A percentile compares a stretch with the other conserved stretches of the same genome.
Conservation (phyloP, 2,113 vertebrate genomes). For the Micronycteris hirsuta region DNA sequence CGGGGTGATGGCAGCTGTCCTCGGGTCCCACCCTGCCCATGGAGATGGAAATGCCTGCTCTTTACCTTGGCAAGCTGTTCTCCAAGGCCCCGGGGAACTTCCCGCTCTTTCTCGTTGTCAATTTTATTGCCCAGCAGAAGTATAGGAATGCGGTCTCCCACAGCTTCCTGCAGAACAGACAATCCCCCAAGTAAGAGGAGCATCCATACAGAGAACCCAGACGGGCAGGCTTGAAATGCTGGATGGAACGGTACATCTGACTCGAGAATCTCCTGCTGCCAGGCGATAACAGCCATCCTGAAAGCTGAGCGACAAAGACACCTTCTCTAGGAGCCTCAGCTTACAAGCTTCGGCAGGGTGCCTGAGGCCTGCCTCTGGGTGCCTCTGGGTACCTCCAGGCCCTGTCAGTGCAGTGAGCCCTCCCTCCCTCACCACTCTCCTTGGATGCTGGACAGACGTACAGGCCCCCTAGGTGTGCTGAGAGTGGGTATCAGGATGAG, state of each 20-base stretch:
- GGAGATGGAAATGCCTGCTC: neutral
- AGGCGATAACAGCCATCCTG: neutral
- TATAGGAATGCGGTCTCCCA: constrained; percentile 85
- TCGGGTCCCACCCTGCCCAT: fast-evolving
- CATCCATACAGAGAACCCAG: neutral
- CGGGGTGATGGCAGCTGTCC: neutral
- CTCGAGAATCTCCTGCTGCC: neutral
- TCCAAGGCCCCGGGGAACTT: constrained; percentile 86
- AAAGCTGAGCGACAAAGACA: neutral
- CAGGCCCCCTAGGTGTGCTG: neutral
- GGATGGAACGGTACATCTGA: neutral
- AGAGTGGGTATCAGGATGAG: neutral
- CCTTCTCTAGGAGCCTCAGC: neutral
- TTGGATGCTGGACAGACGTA: neutral
- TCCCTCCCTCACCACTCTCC: too few species aligned
- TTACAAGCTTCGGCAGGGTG: neutral
- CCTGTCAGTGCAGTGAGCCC: neutral
- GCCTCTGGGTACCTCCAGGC: neutral
- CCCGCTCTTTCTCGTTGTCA: constrained; percentile 87
- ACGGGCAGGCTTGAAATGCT: neutral
- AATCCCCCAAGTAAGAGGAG: constrained; percentile 6
- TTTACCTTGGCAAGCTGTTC: constrained; percentile 88
- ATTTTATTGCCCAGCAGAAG: constrained; percentile 93
- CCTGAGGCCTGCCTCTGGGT: neutral
- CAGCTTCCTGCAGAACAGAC: constrained; percentile 83